A percentile compares a stretch with the other conserved stretches of the same genome.
These are phyloP conservation scores for Adineta ricciae DNA, from an alignment of 2,888 invertebrate genomes.

Conservation along the genomic window DNA sequence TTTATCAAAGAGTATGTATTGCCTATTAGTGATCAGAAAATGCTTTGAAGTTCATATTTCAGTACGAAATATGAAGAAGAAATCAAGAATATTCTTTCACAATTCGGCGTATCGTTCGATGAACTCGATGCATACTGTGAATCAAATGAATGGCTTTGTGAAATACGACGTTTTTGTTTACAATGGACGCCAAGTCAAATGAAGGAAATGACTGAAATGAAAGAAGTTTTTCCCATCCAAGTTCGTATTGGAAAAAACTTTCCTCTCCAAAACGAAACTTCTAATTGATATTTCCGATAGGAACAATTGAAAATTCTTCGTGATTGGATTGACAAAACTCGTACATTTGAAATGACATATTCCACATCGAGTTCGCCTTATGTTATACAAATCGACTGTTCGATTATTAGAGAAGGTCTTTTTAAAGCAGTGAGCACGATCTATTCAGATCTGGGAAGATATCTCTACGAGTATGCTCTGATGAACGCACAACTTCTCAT, in stretches of 20 bases:
- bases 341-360: conserved; percentile 13
- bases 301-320: not conserved
- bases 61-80: not conserved
- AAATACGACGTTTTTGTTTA: conserved; percentile 43
- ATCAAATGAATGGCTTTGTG: conserved; percentile 43
- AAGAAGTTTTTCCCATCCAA: conserved; percentile 46
- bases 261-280: not conserved
- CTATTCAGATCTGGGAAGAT: not conserved
- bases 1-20: not conserved
- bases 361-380: not conserved
- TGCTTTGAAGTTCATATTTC: not conserved
- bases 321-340: conserved; percentile 18
- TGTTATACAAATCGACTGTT: not conserved
- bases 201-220: conserved; percentile 40
- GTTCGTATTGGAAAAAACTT: conserved; percentile 37
- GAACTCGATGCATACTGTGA: conserved; percentile 44
- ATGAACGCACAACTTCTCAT: not conserved
- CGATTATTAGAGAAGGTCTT: not conserved
- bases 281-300: not conserved
- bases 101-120: conserved; percentile 41
- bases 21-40: too few species aligned
- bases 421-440: not conserved
- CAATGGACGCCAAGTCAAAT: conserved; percentile 42
- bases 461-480: not conserved
- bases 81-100: not conserved